These are phyloP conservation scores for Archilochus colubris DNA, from an alignment of 2,113 vertebrate species.

Conservation along the genomic window DNA sequence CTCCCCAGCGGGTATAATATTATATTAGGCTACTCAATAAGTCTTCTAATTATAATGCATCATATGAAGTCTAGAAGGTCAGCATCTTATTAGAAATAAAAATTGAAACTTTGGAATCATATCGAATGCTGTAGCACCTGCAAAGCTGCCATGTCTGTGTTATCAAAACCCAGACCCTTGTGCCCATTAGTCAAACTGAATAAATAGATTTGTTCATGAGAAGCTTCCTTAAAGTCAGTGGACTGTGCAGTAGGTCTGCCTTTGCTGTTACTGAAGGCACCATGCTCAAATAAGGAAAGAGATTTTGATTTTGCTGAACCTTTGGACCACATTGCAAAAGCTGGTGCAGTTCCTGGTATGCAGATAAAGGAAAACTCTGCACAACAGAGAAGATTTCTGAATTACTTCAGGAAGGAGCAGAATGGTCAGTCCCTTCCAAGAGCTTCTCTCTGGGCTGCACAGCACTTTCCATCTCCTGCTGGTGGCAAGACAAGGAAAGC, in stretches of 20 bases:
- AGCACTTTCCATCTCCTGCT: neutral
- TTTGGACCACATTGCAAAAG: constrained; percentile 51
- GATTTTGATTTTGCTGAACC: constrained; percentile 9
- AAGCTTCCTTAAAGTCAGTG: constrained; percentile 61
- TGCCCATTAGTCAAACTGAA: constrained; percentile 27
- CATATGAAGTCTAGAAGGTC: constrained; percentile 80
- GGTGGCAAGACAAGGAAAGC: neutral
- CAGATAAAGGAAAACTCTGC: neutral
- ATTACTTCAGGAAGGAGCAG: neutral
- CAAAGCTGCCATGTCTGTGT: neutral
- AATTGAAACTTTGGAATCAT: constrained; percentile 67
- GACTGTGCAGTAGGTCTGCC: constrained; percentile 33
- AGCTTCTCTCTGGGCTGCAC: neutral
- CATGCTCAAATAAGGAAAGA: constrained; percentile 50
- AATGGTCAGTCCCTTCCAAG: neutral
- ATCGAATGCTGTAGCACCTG: neutral
- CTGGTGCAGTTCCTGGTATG: neutral
- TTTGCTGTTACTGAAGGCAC: neutral
- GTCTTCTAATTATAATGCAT: constrained; percentile 82
- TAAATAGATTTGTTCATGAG: constrained; percentile 67
- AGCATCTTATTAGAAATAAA: constrained; percentile 83
- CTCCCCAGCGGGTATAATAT: constrained; percentile 77
- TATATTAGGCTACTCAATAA: constrained; percentile 80
- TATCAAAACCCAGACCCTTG: neutral
- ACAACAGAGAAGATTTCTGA: neutral